Evolutionary conservation across 2,888 invertebrate genomes (phyloP).

Genomic region (Halictus ligatus): DNA sequence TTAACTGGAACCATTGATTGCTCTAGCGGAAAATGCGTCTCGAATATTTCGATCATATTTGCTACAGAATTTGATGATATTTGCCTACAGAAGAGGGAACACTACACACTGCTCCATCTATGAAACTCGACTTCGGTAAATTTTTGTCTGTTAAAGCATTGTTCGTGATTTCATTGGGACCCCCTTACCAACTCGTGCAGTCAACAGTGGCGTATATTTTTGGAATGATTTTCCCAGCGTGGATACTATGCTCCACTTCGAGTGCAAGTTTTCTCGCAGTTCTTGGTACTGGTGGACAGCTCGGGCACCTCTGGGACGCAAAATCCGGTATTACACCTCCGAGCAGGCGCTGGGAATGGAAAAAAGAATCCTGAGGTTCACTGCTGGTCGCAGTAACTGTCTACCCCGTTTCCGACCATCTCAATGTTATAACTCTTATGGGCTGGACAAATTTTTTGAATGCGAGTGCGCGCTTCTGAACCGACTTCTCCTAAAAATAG

Average conservation of each 20-base stretch:
- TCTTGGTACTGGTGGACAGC: slow-evolving; percentile 4
- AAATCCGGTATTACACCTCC: slow-evolving; percentile 3
- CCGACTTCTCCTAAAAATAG: neutral
- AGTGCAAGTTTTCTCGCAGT: slow-evolving; percentile 7
- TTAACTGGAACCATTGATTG: too few species aligned
- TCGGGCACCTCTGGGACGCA: neutral
- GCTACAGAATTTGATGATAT: too few species aligned
- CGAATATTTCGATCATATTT: too few species aligned
- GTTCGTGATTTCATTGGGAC: neutral
- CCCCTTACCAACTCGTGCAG: neutral
- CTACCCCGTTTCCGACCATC: neutral
- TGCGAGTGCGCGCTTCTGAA: neutral
- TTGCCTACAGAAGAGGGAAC: neutral
- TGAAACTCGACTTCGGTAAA: neutral
- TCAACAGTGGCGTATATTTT: neutral
- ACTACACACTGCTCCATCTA: neutral
- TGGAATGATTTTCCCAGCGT: neutral
- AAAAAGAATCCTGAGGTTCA: neutral
- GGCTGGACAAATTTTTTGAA: neutral
- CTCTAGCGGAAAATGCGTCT: neutral
- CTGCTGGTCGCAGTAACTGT: neutral
- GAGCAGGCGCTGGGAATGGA: neutral
- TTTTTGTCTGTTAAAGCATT: neutral
- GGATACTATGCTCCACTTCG: neutral
- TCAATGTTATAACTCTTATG: neutral